A percentile compares a stretch with the other conserved stretches of the same genome.
Evolutionary conservation across 2,888 invertebrate genomes (phyloP).

Genomic region (Drosophila kuntzei): DNA sequence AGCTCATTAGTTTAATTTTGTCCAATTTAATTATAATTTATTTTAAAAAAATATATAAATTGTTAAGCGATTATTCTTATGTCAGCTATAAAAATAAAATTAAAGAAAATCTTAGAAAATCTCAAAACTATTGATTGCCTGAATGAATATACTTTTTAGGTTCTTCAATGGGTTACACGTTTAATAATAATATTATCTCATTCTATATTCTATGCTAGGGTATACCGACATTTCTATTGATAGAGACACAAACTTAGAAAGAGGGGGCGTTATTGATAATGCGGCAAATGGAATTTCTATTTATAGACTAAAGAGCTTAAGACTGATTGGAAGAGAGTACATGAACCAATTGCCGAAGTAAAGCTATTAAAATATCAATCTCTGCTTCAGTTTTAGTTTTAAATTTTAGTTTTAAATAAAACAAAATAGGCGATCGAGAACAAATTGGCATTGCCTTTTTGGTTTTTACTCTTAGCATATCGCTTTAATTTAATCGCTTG

Average conservation of each 20-base stretch:
- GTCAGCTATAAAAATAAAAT: not conserved
- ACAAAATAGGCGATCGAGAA: constrained; percentile 37
- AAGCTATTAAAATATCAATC: constrained; percentile 22
- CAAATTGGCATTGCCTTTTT: constrained; percentile 35
- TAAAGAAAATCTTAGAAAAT: not conserved
- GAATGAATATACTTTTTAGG: not conserved
- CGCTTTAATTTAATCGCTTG: constrained; percentile 57
- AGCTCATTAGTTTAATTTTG: not conserved
- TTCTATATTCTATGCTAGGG: no score
- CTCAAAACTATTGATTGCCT: not conserved
- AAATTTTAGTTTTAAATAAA: no score
- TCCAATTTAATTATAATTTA: not conserved
- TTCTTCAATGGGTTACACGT: not conserved
- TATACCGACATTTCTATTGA: not conserved
- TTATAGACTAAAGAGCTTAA: constrained; percentile 22
- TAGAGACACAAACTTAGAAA: not conserved
- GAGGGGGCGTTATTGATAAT: constrained; percentile 30
- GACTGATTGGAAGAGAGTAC: not conserved
- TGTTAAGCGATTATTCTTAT: not conserved
- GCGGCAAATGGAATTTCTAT: constrained; percentile 31
- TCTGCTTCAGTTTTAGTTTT: constrained; percentile 15
- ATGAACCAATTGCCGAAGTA: constrained; percentile 33
- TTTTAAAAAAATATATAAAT: not conserved
- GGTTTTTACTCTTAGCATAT: constrained; percentile 59
- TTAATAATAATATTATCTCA: not conserved